Evolutionary conservation across 2,113 vertebrate genomes (phyloP).

Genomic region (Corvus moneduloides): DNA sequence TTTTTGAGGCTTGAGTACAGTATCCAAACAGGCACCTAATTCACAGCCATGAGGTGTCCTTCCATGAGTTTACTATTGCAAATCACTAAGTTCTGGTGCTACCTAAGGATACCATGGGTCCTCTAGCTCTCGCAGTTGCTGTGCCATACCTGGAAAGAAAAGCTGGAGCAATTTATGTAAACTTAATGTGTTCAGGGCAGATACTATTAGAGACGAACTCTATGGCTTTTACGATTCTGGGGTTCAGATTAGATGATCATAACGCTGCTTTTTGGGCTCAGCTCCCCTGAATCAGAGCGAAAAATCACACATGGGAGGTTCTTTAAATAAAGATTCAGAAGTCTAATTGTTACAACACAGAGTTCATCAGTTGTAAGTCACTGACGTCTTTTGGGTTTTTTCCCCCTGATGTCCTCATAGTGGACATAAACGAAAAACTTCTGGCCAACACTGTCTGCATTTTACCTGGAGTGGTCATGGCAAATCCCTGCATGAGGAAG

Average conservation of each 20-base stretch:
- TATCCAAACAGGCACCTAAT: background rate
- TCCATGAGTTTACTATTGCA: background rate
- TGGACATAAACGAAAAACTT: background rate
- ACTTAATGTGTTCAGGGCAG: background rate
- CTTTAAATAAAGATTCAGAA: background rate
- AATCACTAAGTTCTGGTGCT: background rate
- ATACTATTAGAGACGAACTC: background rate
- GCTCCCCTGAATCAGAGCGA: background rate
- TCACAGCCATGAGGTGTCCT: background rate
- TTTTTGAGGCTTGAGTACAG: background rate
- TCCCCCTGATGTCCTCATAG: background rate
- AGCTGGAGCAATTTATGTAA: background rate
- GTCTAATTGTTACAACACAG: background rate
- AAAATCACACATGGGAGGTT: fast-evolving
- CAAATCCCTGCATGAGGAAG: background rate
- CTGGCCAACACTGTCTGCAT: background rate
- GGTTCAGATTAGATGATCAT: background rate
- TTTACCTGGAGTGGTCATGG: background rate
- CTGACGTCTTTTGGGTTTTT: background rate
- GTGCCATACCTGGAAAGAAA: background rate
- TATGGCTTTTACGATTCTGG: background rate
- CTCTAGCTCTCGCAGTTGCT: background rate
- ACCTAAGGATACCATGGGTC: background rate
- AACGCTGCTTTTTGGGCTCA: background rate
- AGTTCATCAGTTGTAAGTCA: background rate